These are phyloP conservation scores for Heteromurus nitidus DNA, from an alignment of 2,888 invertebrate species.

Conservation along the genomic window DNA sequence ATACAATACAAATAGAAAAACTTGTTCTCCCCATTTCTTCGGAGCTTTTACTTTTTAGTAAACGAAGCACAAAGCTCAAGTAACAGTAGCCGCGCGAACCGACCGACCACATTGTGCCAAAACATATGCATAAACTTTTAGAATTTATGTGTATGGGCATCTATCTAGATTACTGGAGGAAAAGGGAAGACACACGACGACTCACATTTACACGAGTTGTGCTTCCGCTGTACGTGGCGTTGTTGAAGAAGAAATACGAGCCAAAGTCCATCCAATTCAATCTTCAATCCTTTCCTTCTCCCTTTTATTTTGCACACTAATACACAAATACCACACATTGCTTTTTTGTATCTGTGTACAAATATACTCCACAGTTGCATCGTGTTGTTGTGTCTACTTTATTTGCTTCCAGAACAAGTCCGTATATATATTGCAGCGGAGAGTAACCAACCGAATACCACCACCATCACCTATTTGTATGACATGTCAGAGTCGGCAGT, in stretches of 20 bases:
- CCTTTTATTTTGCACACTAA: conserved; percentile 22
- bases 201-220: conserved; percentile 20
- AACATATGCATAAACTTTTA: conserved; percentile 39
- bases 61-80: background rate
- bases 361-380: background rate
- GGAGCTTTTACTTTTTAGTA: conserved; percentile 13
- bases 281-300: conserved; percentile 37
- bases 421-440: conserved; percentile 12
- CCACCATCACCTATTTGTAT: conserved; percentile 28
- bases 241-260: conserved; percentile 45
- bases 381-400: conserved; percentile 27
- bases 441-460: conserved; percentile 32
- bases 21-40: conserved; percentile 32
- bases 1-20: conserved; percentile 1
- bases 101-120: conserved; percentile 7
- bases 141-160: conserved; percentile 40
- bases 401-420: conserved; percentile 38
- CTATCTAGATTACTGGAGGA: conserved; percentile 17
- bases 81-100: too few relatives aligned
- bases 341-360: conserved; percentile 5
- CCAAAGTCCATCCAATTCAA: conserved; percentile 58
- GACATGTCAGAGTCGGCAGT: conserved; percentile 19
- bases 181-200: conserved; percentile 12
- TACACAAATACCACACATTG: conserved; percentile 38
- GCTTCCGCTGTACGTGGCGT: background rate